These are phyloP conservation scores for Cossypha heuglini DNA, from an alignment of 2,797 vertebrate species.

Conservation along the genomic window DNA sequence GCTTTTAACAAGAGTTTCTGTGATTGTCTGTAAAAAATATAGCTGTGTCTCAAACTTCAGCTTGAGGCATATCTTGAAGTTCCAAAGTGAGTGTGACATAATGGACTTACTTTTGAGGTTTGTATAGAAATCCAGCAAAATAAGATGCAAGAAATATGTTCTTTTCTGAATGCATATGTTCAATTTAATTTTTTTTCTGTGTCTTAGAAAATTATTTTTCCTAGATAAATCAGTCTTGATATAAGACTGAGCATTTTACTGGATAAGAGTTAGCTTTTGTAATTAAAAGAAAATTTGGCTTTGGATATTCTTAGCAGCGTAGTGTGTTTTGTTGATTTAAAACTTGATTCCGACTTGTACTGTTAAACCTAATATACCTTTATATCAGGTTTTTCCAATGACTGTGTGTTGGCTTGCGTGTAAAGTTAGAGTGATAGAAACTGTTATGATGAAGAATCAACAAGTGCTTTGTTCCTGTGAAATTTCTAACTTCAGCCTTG, in stretches of 20 bases:
- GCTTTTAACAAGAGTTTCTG: not conserved
- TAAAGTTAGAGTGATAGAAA: not conserved
- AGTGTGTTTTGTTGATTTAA: not conserved
- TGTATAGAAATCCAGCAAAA: not conserved
- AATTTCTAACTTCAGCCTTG: not conserved
- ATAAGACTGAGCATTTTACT: not conserved
- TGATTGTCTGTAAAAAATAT: not conserved
- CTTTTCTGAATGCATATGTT: rapidly evolving
- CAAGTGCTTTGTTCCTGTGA: not conserved
- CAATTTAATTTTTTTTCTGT: not conserved
- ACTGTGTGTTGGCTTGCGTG: not conserved
- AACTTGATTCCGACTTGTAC: not conserved
- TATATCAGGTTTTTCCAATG: not conserved
- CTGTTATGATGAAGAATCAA: not conserved
- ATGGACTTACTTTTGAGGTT: not conserved
- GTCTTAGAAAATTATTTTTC: not conserved
- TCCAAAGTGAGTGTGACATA: not conserved
- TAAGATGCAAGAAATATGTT: not conserved
- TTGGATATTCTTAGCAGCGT: not conserved
- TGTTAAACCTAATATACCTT: not conserved
- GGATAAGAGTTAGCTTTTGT: not conserved
- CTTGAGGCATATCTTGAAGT: not conserved
- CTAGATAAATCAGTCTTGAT: not conserved
- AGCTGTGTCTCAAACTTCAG: not conserved
- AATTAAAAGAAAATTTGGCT: not conserved